phyloP scores from a whole-genome alignment of 2,888 invertebrate species.

The Malacosoma neustria region DNA sequence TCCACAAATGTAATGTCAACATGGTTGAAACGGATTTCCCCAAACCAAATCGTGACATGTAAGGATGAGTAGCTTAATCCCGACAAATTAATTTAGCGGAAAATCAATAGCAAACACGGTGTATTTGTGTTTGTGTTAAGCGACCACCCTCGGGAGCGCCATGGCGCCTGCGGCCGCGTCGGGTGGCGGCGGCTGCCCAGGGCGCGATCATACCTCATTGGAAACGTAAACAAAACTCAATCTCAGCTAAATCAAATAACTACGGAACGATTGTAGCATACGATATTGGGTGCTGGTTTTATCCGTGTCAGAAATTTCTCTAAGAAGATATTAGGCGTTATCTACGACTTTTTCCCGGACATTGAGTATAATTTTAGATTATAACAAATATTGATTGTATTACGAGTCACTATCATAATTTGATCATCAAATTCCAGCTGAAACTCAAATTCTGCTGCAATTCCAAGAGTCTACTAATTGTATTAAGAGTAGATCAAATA shows the following conservation, averaged over 20 bases:
- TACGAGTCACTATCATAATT: no score
- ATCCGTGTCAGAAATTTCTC: slow-evolving; percentile 7
- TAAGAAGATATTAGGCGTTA: no score
- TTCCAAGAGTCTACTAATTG: no score
- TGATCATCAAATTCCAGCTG: no score
- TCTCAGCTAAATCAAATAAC: slow-evolving; percentile 57
- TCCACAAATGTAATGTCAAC: no score
- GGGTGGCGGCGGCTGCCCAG: slow-evolving; percentile 18
- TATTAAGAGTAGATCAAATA: no score
- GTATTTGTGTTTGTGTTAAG: slow-evolving; percentile 51
- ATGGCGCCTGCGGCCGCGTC: slow-evolving; percentile 9
- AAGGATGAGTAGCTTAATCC: slow-evolving; percentile 14
- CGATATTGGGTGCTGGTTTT: slow-evolving; percentile 7
- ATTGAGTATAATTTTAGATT: no score
- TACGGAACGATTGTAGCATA: slow-evolving; percentile 31
- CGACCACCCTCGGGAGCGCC: slow-evolving; percentile 45
- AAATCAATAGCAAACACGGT: slow-evolving; percentile 65
- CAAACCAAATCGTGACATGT: not conserved
- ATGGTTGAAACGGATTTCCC: slow-evolving; percentile 8
- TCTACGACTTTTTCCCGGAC: no score
- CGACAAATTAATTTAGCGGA: slow-evolving; percentile 68
- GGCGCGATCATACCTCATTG: slow-evolving; percentile 41
- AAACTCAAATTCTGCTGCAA: no score
- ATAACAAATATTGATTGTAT: no score
- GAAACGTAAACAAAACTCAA: slow-evolving; percentile 62